Percentiles rank a stretch among this genome's conserved stretches.
phyloP scores from a whole-genome alignment of 2,113 vertebrate genomes.

The Atrichornis clamosus region DNA sequence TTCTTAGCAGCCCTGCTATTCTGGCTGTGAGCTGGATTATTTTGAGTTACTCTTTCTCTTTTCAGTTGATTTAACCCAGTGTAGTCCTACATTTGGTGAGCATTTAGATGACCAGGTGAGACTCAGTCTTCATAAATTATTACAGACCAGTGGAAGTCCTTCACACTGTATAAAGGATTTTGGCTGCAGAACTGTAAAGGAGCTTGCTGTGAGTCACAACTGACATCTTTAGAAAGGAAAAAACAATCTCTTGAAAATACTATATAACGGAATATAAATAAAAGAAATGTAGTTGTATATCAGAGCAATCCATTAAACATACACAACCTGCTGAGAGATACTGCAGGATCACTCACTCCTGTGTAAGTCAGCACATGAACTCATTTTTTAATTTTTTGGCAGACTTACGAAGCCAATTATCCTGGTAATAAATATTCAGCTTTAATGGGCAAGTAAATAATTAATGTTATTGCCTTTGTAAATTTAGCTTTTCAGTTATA shows the following conservation, averaged over 20 bases:
- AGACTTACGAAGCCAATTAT: conserved; percentile 75
- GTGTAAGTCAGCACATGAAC: conserved; percentile 67
- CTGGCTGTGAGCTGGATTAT: not conserved
- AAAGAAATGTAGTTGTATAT: not conserved
- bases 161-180: not conserved
- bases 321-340: conserved; percentile 33
- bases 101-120: not conserved
- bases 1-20: not conserved
- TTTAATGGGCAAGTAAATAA: conserved; percentile 81
- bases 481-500: conserved; percentile 80
- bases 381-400: conserved; percentile 70
- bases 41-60: not conserved
- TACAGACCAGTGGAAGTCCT: not conserved
- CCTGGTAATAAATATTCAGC: conserved; percentile 69
- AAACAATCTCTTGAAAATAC: not conserved
- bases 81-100: not conserved
- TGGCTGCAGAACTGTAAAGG: not conserved
- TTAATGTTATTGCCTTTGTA: conserved; percentile 82
- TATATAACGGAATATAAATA: not conserved
- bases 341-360: not conserved
- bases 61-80: not conserved
- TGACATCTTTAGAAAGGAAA: not conserved
- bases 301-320: conserved; percentile 8
- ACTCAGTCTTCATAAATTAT: not conserved
- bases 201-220: not conserved